phyloP scores from a whole-genome alignment of 1,140 invertebrate species.

The Aphelenchoides fujianensis region DNA sequence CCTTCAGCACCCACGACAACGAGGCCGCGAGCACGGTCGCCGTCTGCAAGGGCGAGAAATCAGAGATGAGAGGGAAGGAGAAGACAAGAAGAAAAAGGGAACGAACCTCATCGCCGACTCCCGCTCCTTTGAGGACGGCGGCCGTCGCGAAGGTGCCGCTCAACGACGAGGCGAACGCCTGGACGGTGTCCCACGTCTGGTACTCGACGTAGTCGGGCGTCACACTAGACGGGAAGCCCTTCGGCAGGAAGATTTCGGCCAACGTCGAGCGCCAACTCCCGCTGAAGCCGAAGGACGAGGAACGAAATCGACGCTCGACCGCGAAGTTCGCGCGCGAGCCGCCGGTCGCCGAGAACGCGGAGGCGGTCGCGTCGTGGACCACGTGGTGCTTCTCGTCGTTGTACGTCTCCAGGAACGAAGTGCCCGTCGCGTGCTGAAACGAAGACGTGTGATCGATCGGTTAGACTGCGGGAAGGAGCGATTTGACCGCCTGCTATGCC shows the following conservation, averaged over 20 bases:
- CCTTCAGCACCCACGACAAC: slow-evolving; percentile 87
- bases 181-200: slow-evolving; percentile 90
- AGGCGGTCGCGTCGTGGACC: background rate
- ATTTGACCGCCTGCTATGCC: no score
- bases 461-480: no score
- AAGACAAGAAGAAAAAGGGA: no score
- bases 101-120: slow-evolving; percentile 82
- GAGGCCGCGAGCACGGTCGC: slow-evolving; percentile 88
- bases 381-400: background rate
- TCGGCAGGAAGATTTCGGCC: slow-evolving; percentile 73
- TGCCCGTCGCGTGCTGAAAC: background rate
- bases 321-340: background rate
- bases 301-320: background rate
- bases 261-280: background rate
- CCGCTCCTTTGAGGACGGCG: slow-evolving; percentile 82
- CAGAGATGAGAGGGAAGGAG: no score
- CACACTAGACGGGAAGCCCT: slow-evolving; percentile 85
- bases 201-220: slow-evolving; percentile 82
- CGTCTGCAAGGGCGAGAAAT: no score
- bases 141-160: slow-evolving; percentile 76
- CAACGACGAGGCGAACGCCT: slow-evolving; percentile 65
- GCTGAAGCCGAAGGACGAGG: background rate
- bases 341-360: background rate
- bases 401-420: background rate
- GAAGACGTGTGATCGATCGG: no score